Evolutionary conservation across 2,797 vertebrate species (phyloP).

Genomic region (Hypotaenidia okinawae): DNA sequence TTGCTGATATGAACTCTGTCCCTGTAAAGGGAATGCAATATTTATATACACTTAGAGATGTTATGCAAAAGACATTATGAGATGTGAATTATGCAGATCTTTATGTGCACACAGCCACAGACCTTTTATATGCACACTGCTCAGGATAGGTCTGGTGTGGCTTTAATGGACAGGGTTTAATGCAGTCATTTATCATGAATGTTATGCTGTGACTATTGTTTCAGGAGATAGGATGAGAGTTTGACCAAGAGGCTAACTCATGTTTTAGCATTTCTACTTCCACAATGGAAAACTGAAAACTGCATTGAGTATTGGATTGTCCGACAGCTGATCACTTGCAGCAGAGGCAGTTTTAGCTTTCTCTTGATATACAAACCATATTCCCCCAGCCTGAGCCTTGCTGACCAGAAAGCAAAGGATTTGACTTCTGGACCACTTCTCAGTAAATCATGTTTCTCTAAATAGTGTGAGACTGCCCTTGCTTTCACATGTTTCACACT

Average conservation of each 20-base stretch:
- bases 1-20: background rate
- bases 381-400: background rate
- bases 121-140: background rate
- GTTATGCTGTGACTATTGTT: background rate
- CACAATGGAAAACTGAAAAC: background rate
- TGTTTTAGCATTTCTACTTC: background rate
- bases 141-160: background rate
- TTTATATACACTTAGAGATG: background rate
- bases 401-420: background rate
- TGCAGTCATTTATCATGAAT: background rate
- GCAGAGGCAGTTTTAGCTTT: background rate
- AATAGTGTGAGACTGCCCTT: background rate
- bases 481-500: background rate
- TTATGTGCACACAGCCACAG: background rate
- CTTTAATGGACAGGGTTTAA: background rate
- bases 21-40: background rate
- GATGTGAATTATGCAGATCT: background rate
- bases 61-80: background rate
- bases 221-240: background rate
- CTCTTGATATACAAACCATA: background rate
- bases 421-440: background rate
- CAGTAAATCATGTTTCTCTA: background rate
- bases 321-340: background rate
- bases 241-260: background rate
- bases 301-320: background rate